Evolutionary conservation across 2,797 vertebrate genomes (phyloP).

Genomic region (Semotilus atromaculatus): DNA sequence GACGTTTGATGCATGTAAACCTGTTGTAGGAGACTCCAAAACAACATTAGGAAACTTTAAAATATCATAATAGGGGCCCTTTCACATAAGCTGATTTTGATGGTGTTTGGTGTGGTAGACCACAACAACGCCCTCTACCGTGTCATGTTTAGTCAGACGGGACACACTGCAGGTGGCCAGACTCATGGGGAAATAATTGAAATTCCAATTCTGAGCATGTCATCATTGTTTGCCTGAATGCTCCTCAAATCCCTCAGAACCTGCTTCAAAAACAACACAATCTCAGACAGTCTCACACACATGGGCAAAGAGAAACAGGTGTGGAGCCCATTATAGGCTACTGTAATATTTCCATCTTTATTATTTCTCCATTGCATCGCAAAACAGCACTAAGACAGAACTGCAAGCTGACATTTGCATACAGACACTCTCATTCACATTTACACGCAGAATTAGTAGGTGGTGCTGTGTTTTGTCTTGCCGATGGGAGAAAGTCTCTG

Average conservation of each 20-base stretch:
- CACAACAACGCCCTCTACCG: constrained; percentile 51
- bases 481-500: constrained; percentile 12
- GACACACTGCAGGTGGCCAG: constrained; percentile 21
- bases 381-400: background rate
- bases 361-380: background rate
- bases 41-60: too few relatives aligned
- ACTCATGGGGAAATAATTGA: background rate
- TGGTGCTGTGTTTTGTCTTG: constrained; percentile 40
- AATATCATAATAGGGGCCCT: too few relatives aligned
- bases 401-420: constrained; percentile 16
- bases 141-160: constrained; percentile 4
- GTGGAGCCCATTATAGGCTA: constrained; percentile 1
- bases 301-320: constrained; percentile 17
- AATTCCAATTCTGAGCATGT: constrained; percentile 11
- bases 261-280: constrained; percentile 6
- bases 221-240: constrained; percentile 28
- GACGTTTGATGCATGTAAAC: too few relatives aligned
- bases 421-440: background rate
- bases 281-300: constrained; percentile 5
- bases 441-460: constrained; percentile 9
- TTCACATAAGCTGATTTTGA: background rate
- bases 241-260: constrained; percentile 2
- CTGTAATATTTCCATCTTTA: background rate
- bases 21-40: too few relatives aligned
- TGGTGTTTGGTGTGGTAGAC: constrained; percentile 26